phyloP scores from a whole-genome alignment of 92 coral and sea anemone species.

The Palythoa grandis region DNA sequence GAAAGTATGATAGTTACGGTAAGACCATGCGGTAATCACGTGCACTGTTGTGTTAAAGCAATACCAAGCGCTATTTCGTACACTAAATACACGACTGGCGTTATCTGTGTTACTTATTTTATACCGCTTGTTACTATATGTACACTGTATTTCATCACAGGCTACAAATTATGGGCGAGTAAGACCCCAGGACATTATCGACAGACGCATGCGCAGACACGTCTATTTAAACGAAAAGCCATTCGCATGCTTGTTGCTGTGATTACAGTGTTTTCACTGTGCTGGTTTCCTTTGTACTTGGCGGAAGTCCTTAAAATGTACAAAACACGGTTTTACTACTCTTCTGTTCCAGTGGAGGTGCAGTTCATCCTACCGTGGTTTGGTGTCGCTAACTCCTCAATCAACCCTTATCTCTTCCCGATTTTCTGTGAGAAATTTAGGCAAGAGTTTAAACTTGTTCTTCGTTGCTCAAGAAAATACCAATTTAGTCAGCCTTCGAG shows the following conservation, averaged over 20 bases:
- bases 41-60: constrained; percentile 47
- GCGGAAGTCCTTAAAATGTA: constrained; percentile 65
- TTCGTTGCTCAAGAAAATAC: constrained; percentile 44
- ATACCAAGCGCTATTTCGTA: constrained; percentile 55
- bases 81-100: constrained; percentile 46
- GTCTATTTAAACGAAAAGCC: constrained; percentile 61
- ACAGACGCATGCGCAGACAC: constrained; percentile 42
- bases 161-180: constrained; percentile 70
- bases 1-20: constrained; percentile 62
- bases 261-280: constrained; percentile 72
- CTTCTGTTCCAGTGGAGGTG: constrained; percentile 54
- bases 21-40: constrained; percentile 10
- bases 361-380: constrained; percentile 72
- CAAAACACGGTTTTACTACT: constrained; percentile 47
- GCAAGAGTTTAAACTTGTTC: constrained; percentile 58
- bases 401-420: constrained; percentile 78
- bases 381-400: constrained; percentile 75
- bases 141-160: constrained; percentile 60
- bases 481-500: constrained; percentile 17
- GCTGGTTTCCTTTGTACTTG: constrained; percentile 82
- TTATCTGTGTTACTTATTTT: constrained; percentile 55
- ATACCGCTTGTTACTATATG: constrained; percentile 66
- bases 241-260: constrained; percentile 79
- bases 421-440: constrained; percentile 71
- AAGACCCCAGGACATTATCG: constrained; percentile 67